Evolutionary conservation across 2,797 vertebrate genomes (phyloP).

Genomic region (Falco rusticolus): DNA sequence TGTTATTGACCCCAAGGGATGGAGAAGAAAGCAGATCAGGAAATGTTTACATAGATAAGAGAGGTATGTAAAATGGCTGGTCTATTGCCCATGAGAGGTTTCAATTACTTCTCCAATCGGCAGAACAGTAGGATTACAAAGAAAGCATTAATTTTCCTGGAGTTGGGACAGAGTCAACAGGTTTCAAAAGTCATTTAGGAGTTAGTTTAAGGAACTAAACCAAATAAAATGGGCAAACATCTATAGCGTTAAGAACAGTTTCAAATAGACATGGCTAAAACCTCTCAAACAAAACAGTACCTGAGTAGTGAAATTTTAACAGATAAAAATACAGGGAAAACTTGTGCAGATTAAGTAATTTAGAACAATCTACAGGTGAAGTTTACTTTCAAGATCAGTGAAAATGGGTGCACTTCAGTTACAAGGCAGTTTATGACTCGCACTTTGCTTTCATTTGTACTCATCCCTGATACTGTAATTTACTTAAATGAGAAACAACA

Average conservation of each 20-base stretch:
- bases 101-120: conserved; percentile 11
- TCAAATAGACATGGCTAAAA: background rate
- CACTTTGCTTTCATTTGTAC: background rate
- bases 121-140: conserved; percentile 25
- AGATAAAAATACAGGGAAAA: background rate
- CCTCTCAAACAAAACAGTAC: background rate
- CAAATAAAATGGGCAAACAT: conserved; percentile 40
- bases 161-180: conserved; percentile 16
- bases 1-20: conserved; percentile 33
- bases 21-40: conserved; percentile 41
- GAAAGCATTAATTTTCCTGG: conserved; percentile 43
- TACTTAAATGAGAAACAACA: conserved; percentile 39
- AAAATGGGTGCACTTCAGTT: background rate
- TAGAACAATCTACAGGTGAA: conserved; percentile 13
- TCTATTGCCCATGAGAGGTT: conserved; percentile 34
- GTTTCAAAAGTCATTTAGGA: conserved; percentile 42
- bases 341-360: conserved; percentile 29
- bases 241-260: background rate
- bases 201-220: conserved; percentile 54
- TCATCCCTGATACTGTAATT: background rate
- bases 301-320: background rate
- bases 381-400: conserved; percentile 34
- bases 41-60: conserved; percentile 62
- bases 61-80: conserved; percentile 36
- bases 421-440: background rate